Conservation (phyloP, 2,888 invertebrate genomes). For the Agrochola lota region DNA sequence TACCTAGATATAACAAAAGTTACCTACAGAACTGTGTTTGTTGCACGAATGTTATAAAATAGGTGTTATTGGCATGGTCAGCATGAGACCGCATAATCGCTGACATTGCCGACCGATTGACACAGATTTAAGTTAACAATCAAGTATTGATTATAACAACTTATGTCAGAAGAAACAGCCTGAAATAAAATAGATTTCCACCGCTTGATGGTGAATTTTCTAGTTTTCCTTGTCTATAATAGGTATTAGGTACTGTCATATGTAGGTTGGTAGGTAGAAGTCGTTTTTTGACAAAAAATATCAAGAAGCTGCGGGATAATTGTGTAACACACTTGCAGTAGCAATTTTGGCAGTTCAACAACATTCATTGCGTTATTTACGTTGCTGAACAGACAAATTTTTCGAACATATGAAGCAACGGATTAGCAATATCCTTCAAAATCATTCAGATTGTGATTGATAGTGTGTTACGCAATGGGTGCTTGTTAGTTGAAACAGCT, state of each 20-base stretch:
- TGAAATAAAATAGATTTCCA: not conserved
- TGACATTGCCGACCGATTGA: constrained; percentile 44
- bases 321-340: no score
- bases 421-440: no score
- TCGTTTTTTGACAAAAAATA: not conserved
- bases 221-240: not conserved
- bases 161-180: not conserved
- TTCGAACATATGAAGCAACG: no score
- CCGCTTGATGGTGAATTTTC: not conserved
- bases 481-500: not conserved
- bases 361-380: no score
- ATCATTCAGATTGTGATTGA: no score
- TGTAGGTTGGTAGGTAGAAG: accelerated
- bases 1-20: constrained; percentile 5
- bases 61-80: constrained; percentile 26
- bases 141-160: constrained; percentile 1
- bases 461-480: no score
- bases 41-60: constrained; percentile 31
- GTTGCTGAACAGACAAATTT: no score
- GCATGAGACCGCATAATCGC: constrained; percentile 49
- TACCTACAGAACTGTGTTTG: not conserved
- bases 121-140: constrained; percentile 38
- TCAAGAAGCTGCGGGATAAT: not conserved
- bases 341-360: no score
- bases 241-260: not conserved